Evolutionary conservation across 2,888 invertebrate genomes (phyloP), one percentile per base, ranked within the genome.

Genomic region (Paralinhomoeus sp.): DNA sequence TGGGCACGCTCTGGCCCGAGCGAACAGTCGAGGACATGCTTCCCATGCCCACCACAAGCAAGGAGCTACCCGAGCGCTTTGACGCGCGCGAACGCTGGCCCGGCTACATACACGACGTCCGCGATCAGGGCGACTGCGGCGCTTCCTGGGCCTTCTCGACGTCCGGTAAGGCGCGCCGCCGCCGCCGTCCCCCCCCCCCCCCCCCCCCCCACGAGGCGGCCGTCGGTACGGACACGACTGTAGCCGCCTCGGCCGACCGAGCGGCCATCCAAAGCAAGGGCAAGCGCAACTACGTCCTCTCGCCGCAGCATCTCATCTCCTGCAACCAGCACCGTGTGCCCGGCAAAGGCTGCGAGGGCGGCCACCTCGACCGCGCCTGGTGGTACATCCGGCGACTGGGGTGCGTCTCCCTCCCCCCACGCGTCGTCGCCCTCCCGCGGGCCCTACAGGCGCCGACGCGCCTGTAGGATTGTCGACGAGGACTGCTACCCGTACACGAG

Each of bases 311-410:
- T 48, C 69, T 91, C 24, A 64, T 91, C 2, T 80, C 82, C 0
- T 91, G 91, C 61, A 79, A 80, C 61, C 72, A 71, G 41, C 72
- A 75, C 47, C n/a, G n/a, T n/a, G n/a, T n/a, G n/a, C 73, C 75
- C 37, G 80, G 81, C 55, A 72, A 71, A 48, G 82, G 80, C 24
- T 91, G 91, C 62, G 67, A 72, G 33, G 87, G 87, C 1, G 91
- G 89, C 0, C 75, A 82, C 60, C 70, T 89, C 50, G 87, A 89
- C 60, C 71, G 77, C 44, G 87, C 87, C 0, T 91, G 89, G 91
- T 76, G 77, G 64, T 89, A 74, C 64, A 72, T 84, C 46, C 72
- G 78, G 48, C 76, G 74, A 63, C 73, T 73, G 44, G 72, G 72
- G 72, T 72, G 54, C 49, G 61, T 52, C 21, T 9, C 7, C 27